Base-by-base conservation (phyloP, 2,888 invertebrate species). In the Pristionchus maxplancki region DNA sequence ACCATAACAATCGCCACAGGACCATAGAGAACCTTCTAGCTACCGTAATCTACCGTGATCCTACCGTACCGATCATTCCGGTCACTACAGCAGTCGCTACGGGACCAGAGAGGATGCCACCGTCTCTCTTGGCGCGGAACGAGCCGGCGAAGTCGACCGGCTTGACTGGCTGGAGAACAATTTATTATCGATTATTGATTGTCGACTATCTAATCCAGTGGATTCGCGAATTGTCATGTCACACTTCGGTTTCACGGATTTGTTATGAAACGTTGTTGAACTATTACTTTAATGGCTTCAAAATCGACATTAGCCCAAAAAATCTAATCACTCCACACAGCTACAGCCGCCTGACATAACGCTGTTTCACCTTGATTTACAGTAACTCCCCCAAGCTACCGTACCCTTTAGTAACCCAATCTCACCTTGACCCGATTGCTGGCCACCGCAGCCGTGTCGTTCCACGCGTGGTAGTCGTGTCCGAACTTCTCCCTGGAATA, bases 21-120 rank as follows among this genome's bases (percentile, higher is more conserved):
- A n/a, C n/a, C n/a, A n/a, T n/a, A n/a, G n/a, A n/a, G n/a, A n/a
- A n/a, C n/a, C n/a, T n/a, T n/a, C n/a, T n/a, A n/a, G n/a, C n/a
- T n/a, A n/a, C 20, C 20, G 1, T 5, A 0, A 8, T 5, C 8
- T 9, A 17, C 64, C 64, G 1, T 64, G 17, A n/a, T 8, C 64
- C 64, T 64, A n/a, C 28, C 81, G 44, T 37, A 58, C n/a, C 62
- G 62, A 28, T 62, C 62, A n/a, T 93, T 84, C 93, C 93, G 15
- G 93, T 93, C 28, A 93, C 93, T 17, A 93, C 89, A 48, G 93
- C 93, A 0, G 93, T 92, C 8, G 93, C 93, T 13, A 93, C 89
- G 20, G 93, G 93, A 24, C 92, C 93, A 40, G 91, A 90, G 58
- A 93, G 90, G 62, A 92, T 89, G 50, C 93, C 93, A 53, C 92